Evolutionary conservation across 2,888 invertebrate genomes (phyloP).

Genomic region (Oscheius sp.): DNA sequence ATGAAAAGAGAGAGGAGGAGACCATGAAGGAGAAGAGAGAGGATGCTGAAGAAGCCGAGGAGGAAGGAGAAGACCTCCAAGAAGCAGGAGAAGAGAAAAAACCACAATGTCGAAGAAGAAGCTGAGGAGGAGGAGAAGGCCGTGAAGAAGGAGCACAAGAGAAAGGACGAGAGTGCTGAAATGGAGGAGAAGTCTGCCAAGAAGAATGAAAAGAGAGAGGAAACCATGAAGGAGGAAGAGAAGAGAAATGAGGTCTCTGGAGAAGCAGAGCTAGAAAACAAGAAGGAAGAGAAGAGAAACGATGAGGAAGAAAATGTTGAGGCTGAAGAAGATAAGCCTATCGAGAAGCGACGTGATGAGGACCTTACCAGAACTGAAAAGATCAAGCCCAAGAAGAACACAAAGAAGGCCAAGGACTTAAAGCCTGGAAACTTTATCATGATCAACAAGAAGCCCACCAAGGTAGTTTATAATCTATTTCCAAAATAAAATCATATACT

Average conservation of each 20-base stretch:
- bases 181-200: neutral
- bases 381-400: constrained; percentile 14
- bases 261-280: neutral
- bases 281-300: constrained; percentile 1
- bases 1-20: neutral
- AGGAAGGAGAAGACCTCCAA: neutral
- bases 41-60: neutral
- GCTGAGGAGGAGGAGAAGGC: neutral
- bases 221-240: neutral
- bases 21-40: neutral
- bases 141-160: neutral
- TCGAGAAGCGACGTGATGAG: constrained; percentile 17
- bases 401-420: constrained; percentile 8
- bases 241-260: neutral
- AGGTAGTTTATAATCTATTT: neutral
- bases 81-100: neutral
- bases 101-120: neutral
- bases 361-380: constrained; percentile 25
- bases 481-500: neutral
- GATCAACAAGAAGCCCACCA: constrained; percentile 11
- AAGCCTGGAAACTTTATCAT: constrained; percentile 16
- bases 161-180: neutral
- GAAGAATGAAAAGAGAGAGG: neutral
- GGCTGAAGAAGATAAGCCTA: neutral
- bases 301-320: neutral